Evolutionary conservation across 1,140 invertebrate genomes (phyloP).

Genomic region (Tetragnatha versicolor): DNA sequence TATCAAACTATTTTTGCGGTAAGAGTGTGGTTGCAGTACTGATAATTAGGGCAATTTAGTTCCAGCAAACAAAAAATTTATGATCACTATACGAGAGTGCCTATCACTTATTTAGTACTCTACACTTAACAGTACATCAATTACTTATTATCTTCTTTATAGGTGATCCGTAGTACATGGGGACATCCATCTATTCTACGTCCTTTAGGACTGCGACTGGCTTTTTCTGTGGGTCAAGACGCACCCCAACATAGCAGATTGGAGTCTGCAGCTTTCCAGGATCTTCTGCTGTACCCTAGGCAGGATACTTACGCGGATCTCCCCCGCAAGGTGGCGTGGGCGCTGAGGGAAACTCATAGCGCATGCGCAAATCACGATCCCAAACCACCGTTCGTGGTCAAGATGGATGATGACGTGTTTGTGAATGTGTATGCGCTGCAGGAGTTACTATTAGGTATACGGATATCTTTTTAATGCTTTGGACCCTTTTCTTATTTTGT

Average conservation of each 20-base stretch:
- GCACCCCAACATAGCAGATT: background rate
- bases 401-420: conserved; percentile 28
- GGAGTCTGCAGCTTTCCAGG: conserved; percentile 15
- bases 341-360: background rate
- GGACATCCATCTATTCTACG: background rate
- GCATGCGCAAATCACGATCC: background rate
- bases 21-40: too few species aligned
- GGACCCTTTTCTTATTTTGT: background rate
- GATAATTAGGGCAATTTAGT: too few species aligned
- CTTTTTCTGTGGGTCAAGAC: background rate
- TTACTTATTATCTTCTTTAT: background rate
- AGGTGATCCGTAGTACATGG: conserved; percentile 30
- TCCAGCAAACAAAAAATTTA: too few species aligned
- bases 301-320: background rate
- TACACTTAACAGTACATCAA: too few species aligned
- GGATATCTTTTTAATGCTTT: background rate
- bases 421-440: conserved; percentile 11
- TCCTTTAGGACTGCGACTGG: background rate
- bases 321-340: background rate
- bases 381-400: conserved; percentile 13
- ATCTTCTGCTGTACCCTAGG: background rate
- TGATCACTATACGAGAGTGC: too few species aligned
- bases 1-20: too few species aligned
- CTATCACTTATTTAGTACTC: too few species aligned
- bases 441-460: conserved; percentile 6